A percentile compares a stretch with the other conserved stretches of the same genome.
Evolutionary conservation across 1,140 invertebrate genomes (phyloP).

Genomic region (Ips nitidus): DNA sequence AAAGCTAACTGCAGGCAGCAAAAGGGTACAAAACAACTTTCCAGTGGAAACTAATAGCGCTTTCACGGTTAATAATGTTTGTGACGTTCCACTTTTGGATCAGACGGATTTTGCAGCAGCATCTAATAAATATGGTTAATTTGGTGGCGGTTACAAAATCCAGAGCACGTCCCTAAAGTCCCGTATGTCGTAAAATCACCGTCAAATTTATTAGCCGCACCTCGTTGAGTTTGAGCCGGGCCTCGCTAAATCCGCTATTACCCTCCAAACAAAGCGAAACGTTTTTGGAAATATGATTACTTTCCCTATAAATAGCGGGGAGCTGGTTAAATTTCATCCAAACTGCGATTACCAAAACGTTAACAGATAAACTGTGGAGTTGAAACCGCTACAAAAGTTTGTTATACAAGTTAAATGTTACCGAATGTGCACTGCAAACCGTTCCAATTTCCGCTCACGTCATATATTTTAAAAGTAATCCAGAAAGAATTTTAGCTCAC

Average conservation of each 20-base stretch:
- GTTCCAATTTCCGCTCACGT: neutral
- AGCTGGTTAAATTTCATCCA: too few relatives aligned
- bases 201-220: slow-evolving; percentile 9
- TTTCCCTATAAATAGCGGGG: too few relatives aligned
- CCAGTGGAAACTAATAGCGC: too few relatives aligned
- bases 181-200: slow-evolving; percentile 12
- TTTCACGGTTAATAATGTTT: neutral
- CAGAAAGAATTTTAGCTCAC: slow-evolving; percentile 7
- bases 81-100: slow-evolving; percentile 2
- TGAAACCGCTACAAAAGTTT: too few relatives aligned
- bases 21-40: too few relatives aligned
- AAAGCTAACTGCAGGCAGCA: too few relatives aligned
- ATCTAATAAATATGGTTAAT: slow-evolving; percentile 19
- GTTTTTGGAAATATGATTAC: neutral
- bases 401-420: too few relatives aligned
- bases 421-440: neutral
- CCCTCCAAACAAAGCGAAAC: too few relatives aligned
- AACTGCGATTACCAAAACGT: too few relatives aligned
- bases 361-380: too few relatives aligned
- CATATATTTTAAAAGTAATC: slow-evolving; percentile 9
- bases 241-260: too few relatives aligned
- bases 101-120: slow-evolving; percentile 1
- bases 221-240: slow-evolving; percentile 1
- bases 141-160: slow-evolving; percentile 10
- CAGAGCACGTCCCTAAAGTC: slow-evolving; percentile 2